phyloP scores from a whole-genome alignment of 2,113 vertebrate genomes.

The Platycercus adscitus region DNA sequence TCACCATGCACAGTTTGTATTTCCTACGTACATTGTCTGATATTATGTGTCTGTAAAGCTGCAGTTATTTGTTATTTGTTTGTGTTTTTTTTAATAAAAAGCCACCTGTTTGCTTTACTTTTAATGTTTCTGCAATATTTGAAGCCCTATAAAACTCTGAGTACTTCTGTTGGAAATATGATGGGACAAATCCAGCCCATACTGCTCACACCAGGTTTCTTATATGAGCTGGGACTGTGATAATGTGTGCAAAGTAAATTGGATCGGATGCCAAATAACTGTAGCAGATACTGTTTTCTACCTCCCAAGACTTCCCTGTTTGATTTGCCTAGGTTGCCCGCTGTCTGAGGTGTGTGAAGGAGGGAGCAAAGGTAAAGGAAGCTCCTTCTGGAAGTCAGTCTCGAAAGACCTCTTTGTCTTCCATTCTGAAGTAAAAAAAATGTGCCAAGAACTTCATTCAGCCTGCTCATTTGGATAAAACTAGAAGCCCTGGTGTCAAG shows the following conservation, averaged over 20 bases:
- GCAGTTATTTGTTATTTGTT: neutral
- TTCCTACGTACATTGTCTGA: neutral
- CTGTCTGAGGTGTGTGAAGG: neutral
- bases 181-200: neutral
- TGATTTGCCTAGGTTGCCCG: neutral
- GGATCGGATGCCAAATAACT: neutral
- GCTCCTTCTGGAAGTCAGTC: neutral
- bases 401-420: neutral
- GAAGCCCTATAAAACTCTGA: neutral
- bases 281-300: neutral
- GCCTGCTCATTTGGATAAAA: neutral
- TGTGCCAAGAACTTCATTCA: neutral
- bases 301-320: neutral
- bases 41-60: neutral
- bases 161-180: neutral
- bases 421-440: neutral
- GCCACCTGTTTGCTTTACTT: constrained; percentile 24
- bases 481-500: neutral
- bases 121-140: neutral
- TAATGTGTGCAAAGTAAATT: neutral
- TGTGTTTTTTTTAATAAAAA: neutral
- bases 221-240: neutral
- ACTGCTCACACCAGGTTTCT: neutral
- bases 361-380: neutral
- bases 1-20: neutral